Conservation (phyloP, 2,888 invertebrate genomes). For the Dascillus cervinus region DNA sequence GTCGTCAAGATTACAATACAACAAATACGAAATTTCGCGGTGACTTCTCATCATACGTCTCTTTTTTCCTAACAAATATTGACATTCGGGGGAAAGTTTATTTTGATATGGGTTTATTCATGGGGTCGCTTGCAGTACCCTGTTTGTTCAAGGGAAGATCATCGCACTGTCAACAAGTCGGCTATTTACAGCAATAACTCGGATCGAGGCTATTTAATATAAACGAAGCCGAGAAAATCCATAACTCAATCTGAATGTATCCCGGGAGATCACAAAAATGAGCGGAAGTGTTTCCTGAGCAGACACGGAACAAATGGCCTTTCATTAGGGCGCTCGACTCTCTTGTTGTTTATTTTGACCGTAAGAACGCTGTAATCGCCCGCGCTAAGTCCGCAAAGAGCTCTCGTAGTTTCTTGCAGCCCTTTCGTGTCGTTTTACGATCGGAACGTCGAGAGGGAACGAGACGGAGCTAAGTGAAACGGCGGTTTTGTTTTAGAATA, state of each 20-base stretch:
- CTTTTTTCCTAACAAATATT: too few species aligned
- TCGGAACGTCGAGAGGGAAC: background rate
- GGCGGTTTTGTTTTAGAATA: slow-evolving; percentile 9
- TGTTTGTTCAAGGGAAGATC: too few species aligned
- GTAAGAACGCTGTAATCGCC: slow-evolving; percentile 16
- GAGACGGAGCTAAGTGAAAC: slow-evolving; percentile 4
- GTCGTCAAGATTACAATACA: too few species aligned
- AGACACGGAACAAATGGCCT: slow-evolving; percentile 17
- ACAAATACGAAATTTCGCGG: too few species aligned
- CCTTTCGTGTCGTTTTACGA: slow-evolving; percentile 5
- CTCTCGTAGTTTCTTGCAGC: slow-evolving; percentile 4
- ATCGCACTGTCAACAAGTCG: too few species aligned
- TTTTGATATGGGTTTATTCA: too few species aligned
- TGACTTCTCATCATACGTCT: too few species aligned
- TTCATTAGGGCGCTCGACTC: slow-evolving; percentile 17
- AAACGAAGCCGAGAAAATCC: background rate
- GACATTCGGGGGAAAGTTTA: too few species aligned
- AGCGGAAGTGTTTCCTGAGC: slow-evolving; percentile 13
- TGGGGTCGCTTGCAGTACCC: too few species aligned
- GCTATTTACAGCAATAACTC: background rate
- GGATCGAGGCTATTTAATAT: background rate
- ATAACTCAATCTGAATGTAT: background rate
- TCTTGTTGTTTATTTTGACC: slow-evolving; percentile 19
- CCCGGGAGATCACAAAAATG: slow-evolving; percentile 8
- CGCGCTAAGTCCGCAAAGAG: slow-evolving; percentile 18